Evolutionary conservation across 1,140 invertebrate species (phyloP).

Genomic region (Drosophila arawakana): DNA sequence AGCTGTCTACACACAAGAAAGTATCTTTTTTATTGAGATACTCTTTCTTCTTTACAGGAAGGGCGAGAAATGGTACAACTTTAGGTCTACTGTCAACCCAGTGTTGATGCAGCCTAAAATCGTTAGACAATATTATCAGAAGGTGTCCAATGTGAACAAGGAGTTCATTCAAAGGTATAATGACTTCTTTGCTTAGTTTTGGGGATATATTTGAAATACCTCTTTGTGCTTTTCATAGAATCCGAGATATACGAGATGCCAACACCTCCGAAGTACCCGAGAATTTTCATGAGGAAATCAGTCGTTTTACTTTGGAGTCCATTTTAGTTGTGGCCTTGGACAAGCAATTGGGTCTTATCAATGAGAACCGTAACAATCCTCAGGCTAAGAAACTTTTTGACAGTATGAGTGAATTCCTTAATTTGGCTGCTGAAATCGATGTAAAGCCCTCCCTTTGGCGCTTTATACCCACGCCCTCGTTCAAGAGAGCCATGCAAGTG

Average conservation of each 20-base stretch:
- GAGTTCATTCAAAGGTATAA: constrained; percentile 69
- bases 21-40: background rate
- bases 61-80: constrained; percentile 63
- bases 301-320: constrained; percentile 90
- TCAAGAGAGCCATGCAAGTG: constrained; percentile 85
- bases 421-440: no score
- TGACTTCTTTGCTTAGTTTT: no score
- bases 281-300: constrained; percentile 87
- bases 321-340: constrained; percentile 89
- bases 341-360: constrained; percentile 64
- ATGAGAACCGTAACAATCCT: constrained; percentile 48
- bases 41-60: constrained; percentile 31
- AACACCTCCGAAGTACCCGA: constrained; percentile 86
- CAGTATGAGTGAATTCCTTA: constrained; percentile 86
- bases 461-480: constrained; percentile 86
- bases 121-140: constrained; percentile 60
- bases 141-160: constrained; percentile 71
- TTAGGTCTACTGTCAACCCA: constrained; percentile 69
- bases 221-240: constrained; percentile 18
- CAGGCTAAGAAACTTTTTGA: constrained; percentile 49
- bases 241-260: constrained; percentile 81
- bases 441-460: constrained; percentile 89
- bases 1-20: background rate
- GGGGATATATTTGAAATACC: no score
- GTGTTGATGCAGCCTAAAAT: constrained; percentile 77